Evolutionary conservation across 1,140 invertebrate species (phyloP), one percentile per base, ranked within the genome.

Genomic region (Microplitis demolitor): DNA sequence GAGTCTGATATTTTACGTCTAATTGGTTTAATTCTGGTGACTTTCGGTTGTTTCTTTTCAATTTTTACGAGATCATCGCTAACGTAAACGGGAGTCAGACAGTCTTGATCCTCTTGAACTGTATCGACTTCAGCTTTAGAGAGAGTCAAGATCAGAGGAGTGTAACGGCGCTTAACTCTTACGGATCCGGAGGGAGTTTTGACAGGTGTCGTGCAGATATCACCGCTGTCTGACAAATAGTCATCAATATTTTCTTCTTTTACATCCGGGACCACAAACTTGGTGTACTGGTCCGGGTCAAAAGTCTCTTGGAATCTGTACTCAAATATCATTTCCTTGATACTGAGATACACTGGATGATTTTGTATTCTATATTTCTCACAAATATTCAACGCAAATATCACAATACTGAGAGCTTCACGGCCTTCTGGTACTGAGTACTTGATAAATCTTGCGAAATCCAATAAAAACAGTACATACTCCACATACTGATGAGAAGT

Each of bases 391-490:
- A 74, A 34, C 4, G 78, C 76, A 33, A 80, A 69, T 6, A 61
- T 16, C 3, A 74, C 69, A 24, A 83, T 56, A 4, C 75, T 62
- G 0, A 73, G 3, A 4, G 56, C 67, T 14, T 77, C 61, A 0
- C 79, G 51, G n/a, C 73, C 56, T 0, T 45, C 66, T 0, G 50
- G 24, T 3, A 60, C 24, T 13, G 67, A 73, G 8, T 62, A 64
- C 35, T 74, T 77, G 4, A 83, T 4, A 16, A 81, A 82, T n/a
- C 75, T 70, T 63, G 68, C 69, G 37, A 79, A 84, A 61, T 85
- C 78, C 4, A 85, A 58, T 37, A 85, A 53, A 16, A 84, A 75
- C 3, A 78, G 56, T 9, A 83, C 58, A 37, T 74, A 78, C 66
- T 85, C 83, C 0, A 76, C 63, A 0, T 74, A 74, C 1, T 77